Evolutionary conservation across 2,113 vertebrate genomes (phyloP), one percentile per base, ranked within the genome.

Genomic region (Neofelis nebulosa): DNA sequence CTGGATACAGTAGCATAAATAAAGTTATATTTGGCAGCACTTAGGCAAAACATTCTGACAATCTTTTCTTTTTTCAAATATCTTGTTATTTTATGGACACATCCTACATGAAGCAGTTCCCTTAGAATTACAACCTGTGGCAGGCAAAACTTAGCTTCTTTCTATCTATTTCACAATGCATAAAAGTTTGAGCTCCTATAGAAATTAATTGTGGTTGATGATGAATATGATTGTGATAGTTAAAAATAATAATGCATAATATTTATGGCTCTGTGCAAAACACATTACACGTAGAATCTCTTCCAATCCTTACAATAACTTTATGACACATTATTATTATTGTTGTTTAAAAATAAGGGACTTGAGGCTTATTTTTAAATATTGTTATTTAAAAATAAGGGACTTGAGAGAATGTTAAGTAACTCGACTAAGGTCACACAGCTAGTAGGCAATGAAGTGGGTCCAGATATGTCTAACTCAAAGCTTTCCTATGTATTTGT

Each of bases 271-370:
- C 55, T 92, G 16, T 76, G 15, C 11, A 81, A 89, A 96, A 31
- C 81, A 25, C 16, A 89, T 36, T 52, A 84, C 9, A 23, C 36
- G 69, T 1, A 91, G 25, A 57, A 68, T 38, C 45, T 94, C 69
- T 65, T 89, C 23, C 23, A 89, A 94, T 82, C 12, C n/a, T 86
- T 81, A 71, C 0, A 78, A 45, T 82, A 87, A 95, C 23, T 88
- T 80, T 45, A 65, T 27, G 13, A 84, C 66, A 11, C 66, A 36
- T 33, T 76, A 55, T 91, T 57, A 73, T 36, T 76, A 68, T 48
- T 81, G 33, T 16, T 76, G 31, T 89, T 95, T 69, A 83, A 95
- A 95, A 71, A 55, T 38, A 8, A 97, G 9, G 33, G 63, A 90
- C 21, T 91, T 93, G 38, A 52, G 25, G 3, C 27, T 78, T 69